Base-by-base conservation (phyloP, 2,888 invertebrate species). In the Mesorhabditis belari region DNA sequence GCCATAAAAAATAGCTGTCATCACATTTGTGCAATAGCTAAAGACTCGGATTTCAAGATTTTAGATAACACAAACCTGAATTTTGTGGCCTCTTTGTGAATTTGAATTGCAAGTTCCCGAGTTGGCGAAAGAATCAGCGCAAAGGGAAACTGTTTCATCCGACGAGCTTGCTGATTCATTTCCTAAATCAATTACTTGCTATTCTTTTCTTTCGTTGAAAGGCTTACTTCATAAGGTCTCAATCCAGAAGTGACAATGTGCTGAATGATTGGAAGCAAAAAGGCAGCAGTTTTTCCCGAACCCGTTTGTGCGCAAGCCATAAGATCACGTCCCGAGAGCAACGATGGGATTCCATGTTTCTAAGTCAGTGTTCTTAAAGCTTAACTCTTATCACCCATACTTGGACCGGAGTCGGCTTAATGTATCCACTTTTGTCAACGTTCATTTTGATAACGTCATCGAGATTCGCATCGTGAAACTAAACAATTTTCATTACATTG, bases 111-210 rank as follows among this genome's bases (percentile, higher is more conserved):
- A 80, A 98, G 87, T 86, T 98, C 98, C 78, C 98, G 88, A 58
- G 98, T 98, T n/a, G 98, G 98, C 67, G 96, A 95, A 82, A 98
- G 85, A 76, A 98, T 91, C 80, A 98, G 85, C 55, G 95, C 96
- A 79, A 94, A 85, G 9, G 98, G 98, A 83, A 88, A 95, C 85
- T 94, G 94, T 85, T 92, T 94, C 81, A 91, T 89, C 70, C 90
- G 87, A 71, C 87, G 86, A 72, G 84, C 62, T 3, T 49, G 24
- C 5, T 51, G 63, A 28, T 62, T 65, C 17, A 73, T 61, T n/a
- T 77, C 66, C 78, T 76, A 62, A 54, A 69, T 62, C 53, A 57
- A 24, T 53, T 9, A 35, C 26, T 19, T 3, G 17, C 24, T 25
- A 25, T 51, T 51, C 17, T 19, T 51, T 51, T 23, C 17, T 44